Evolutionary conservation across 2,113 vertebrate genomes (phyloP), one percentile per base, ranked within the genome.

Genomic region (Pagrus major): DNA sequence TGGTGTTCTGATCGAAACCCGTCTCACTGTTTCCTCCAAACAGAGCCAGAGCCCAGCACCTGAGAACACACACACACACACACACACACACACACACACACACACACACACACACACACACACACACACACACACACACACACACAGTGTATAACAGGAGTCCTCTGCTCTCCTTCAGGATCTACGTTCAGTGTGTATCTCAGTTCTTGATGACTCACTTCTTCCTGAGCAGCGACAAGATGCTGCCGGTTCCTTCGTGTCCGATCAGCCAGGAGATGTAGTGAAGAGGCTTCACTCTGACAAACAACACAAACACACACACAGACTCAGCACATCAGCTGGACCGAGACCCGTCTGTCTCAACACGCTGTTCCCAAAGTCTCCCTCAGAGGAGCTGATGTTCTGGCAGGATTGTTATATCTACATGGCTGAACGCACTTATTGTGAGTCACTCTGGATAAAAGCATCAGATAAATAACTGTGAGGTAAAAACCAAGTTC

Each of bases 211-310:
- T 14, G 44, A 96, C 96, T 92, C 94, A 97, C 98, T 95, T 99
- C 93, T 96, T 97, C 70, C 97, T 94, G 79, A 99, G 96, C 80
- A 96, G 94, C 41, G 97, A 98, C 85, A 99, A 95, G 92, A 99
- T 96, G 81, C 98, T 98, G 89, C 97, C 97, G 85, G 96, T 94
- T 66, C 98, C 98, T 94, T 99, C 98, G 67, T 99, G 98, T 91
- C 97, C 98, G 61, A 99, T 96, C 91, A 99, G 89, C 97, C 97
- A 99, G 67, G 97, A 98, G 87, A 99, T 96, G 87, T 98, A 99
- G 88, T 98, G 97, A 85, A 99, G 96, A 59, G 98, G 98, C 76
- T 99, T 99, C 91, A 98, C 96, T 86, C 98, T 99, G 86, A 52
- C 31, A 47, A 9, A 59, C n/a, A 2, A 70, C 76, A 89, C 35